These are phyloP conservation scores for Charanyca ferruginea DNA, from an alignment of 2,888 invertebrate genomes.

Conservation along the genomic window DNA sequence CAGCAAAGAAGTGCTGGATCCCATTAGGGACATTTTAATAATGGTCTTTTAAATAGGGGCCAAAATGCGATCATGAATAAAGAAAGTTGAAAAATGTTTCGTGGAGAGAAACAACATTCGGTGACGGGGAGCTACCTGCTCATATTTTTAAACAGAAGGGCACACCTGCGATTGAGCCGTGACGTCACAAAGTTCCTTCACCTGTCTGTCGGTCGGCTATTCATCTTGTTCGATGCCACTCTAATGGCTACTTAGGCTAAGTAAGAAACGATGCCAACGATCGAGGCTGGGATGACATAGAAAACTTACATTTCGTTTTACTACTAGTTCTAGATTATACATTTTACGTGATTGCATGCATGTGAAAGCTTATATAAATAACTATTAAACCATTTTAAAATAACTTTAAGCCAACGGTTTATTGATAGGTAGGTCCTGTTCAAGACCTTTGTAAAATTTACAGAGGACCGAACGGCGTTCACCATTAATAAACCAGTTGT, in stretches of 20 bases:
- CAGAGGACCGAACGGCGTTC: constrained; percentile 3
- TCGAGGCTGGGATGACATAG: constrained; percentile 48
- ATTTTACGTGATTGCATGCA: constrained; percentile 5
- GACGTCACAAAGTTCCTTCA: constrained; percentile 81
- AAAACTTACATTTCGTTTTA: constrained; percentile 43
- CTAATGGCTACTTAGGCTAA: constrained; percentile 67
- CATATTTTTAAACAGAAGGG: constrained; percentile 71
- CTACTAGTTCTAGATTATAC: constrained; percentile 1
- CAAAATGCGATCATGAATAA: constrained; percentile 63
- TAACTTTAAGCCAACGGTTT: not conserved
- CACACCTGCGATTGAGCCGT: constrained; percentile 77
- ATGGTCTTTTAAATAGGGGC: constrained; percentile 68
- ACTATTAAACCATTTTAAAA: not conserved
- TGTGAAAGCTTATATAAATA: not conserved
- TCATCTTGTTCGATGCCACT: constrained; percentile 69
- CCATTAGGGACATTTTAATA: constrained; percentile 76
- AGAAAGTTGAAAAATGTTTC: constrained; percentile 66
- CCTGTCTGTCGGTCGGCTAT: constrained; percentile 75
- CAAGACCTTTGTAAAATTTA: not conserved
- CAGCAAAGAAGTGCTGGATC: constrained; percentile 72
- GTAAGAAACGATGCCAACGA: constrained; percentile 66
- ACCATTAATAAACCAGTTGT: constrained; percentile 25
- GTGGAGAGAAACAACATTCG: constrained; percentile 51
- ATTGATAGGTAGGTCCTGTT: constrained; percentile 9
- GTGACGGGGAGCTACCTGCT: constrained; percentile 65